A percentile compares a stretch with the other conserved stretches of the same genome.
Evolutionary conservation across 1,140 invertebrate species (phyloP).

Genomic region (Rhyzopertha dominica): DNA sequence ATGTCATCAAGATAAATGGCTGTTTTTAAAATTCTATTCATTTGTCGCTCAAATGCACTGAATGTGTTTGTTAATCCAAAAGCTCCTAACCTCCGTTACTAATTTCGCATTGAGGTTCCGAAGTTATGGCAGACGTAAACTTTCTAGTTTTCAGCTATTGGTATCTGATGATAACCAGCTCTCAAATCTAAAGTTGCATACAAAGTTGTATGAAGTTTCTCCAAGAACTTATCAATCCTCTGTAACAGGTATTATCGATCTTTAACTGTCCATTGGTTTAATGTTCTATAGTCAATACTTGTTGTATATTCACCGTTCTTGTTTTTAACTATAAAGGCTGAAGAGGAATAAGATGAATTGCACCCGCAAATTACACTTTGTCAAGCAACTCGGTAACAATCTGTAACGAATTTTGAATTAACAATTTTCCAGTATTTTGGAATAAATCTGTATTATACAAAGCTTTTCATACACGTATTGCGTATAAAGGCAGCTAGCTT

Average conservation of each 20-base stretch:
- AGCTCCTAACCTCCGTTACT: slow-evolving; percentile 21
- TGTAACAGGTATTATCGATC: slow-evolving; percentile 26
- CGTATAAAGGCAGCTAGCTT: too few species aligned
- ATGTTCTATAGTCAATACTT: slow-evolving; percentile 33
- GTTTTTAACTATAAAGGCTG: slow-evolving; percentile 24
- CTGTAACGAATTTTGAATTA: too few species aligned
- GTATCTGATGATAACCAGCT: slow-evolving; percentile 34
- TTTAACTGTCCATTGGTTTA: slow-evolving; percentile 31
- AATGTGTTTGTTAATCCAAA: slow-evolving; percentile 32
- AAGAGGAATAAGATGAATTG: slow-evolving; percentile 28
- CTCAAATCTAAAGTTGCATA: slow-evolving; percentile 34
- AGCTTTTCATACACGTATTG: too few species aligned
- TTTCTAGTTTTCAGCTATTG: slow-evolving; percentile 24
- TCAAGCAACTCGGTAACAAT: slow-evolving; percentile 26
- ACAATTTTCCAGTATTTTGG: too few species aligned
- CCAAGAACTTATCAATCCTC: slow-evolving; percentile 42
- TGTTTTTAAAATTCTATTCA: slow-evolving; percentile 15
- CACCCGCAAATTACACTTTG: slow-evolving; percentile 24
- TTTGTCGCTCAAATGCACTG: slow-evolving; percentile 21
- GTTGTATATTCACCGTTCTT: slow-evolving; percentile 26
- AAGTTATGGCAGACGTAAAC: slow-evolving; percentile 26
- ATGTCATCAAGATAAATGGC: slow-evolving; percentile 38
- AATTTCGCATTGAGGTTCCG: slow-evolving; percentile 29
- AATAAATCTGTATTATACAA: too few species aligned
- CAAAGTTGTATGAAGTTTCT: slow-evolving; percentile 33